Evolutionary conservation across 2,797 vertebrate genomes (phyloP).

Genomic region (Poecilia wingei): DNA sequence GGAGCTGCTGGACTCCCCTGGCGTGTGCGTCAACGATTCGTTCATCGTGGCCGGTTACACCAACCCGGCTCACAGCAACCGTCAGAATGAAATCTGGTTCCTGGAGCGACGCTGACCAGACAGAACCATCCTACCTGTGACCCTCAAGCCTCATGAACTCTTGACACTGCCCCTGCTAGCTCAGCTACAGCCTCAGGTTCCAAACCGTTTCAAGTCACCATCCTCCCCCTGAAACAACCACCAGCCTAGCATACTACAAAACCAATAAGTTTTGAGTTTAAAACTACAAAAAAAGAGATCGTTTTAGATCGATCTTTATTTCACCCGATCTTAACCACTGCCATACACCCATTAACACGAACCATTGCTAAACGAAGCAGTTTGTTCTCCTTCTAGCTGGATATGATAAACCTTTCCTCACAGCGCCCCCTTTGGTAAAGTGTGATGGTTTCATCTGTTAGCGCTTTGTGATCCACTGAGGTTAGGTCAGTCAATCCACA

Average conservation of each 20-base stretch:
- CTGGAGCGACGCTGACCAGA: conserved; percentile 78
- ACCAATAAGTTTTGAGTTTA: conserved; percentile 6
- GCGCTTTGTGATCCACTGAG: conserved; percentile 12
- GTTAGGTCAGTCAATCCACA: conserved; percentile 13
- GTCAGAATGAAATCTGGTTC: conserved; percentile 92
- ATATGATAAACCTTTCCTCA: conserved; percentile 7
- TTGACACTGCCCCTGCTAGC: conserved; percentile 52
- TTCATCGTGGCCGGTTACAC: conserved; percentile 91
- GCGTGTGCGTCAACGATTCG: conserved; percentile 74
- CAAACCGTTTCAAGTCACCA: conserved; percentile 17
- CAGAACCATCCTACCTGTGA: conserved; percentile 21
- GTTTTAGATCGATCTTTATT: conserved; percentile 14
- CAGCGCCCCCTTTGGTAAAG: conserved; percentile 14
- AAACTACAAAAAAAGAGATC: conserved; percentile 6
- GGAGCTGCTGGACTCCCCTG: conserved; percentile 80
- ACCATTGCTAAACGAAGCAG: conserved; percentile 15
- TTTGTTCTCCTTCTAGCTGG: conserved; percentile 31
- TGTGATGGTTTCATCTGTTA: conserved; percentile 13
- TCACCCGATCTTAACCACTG: conserved; percentile 33
- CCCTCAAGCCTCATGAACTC: conserved; percentile 33
- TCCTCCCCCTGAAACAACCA: conserved; percentile 42
- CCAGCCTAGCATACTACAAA: conserved; percentile 47
- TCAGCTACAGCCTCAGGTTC: conserved; percentile 60
- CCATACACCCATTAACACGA: conserved; percentile 29
- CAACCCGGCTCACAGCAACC: conserved; percentile 85